Conservation (phyloP, 2,113 vertebrate species). For the Dipodomys ordii region DNA sequence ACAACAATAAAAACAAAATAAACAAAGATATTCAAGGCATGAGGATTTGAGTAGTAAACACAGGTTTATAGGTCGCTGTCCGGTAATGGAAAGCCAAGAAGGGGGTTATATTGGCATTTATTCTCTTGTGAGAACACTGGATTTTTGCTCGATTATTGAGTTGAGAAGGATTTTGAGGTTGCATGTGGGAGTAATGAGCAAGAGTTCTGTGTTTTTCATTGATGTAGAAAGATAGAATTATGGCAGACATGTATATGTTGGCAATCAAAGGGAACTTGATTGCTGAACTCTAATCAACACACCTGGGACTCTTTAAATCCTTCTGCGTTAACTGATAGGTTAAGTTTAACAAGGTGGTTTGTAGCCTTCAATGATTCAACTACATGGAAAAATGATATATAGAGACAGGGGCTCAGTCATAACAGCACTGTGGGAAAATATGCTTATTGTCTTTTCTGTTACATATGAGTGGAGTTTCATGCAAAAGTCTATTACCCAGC, state of each 20-base stretch:
- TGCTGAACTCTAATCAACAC: not conserved
- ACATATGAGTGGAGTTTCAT: not conserved
- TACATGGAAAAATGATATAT: not conserved
- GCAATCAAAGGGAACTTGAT: not conserved
- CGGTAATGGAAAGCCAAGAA: not conserved
- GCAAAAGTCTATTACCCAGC: not conserved
- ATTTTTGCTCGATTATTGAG: not conserved
- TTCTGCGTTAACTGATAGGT: not conserved
- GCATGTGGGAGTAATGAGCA: not conserved
- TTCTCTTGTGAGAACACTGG: slow-evolving; percentile 2
- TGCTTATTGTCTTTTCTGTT: not conserved
- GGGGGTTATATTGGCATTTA: not conserved
- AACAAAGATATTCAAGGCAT: no score
- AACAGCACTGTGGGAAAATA: not conserved
- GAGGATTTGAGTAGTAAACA: not conserved
- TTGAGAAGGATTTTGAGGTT: not conserved
- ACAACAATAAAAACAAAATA: no score
- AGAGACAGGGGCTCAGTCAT: not conserved
- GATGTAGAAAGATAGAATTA: not conserved
- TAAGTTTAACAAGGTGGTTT: not conserved
- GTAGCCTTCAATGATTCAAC: not conserved
- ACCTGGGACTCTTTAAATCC: not conserved
- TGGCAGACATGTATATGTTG: not conserved
- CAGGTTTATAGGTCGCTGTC: not conserved
- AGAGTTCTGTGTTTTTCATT: not conserved